Percentiles rank a stretch among this genome's conserved stretches.
These are phyloP conservation scores for Ahaetulla prasina DNA, from an alignment of 2,113 vertebrate genomes.

Conservation along the genomic window DNA sequence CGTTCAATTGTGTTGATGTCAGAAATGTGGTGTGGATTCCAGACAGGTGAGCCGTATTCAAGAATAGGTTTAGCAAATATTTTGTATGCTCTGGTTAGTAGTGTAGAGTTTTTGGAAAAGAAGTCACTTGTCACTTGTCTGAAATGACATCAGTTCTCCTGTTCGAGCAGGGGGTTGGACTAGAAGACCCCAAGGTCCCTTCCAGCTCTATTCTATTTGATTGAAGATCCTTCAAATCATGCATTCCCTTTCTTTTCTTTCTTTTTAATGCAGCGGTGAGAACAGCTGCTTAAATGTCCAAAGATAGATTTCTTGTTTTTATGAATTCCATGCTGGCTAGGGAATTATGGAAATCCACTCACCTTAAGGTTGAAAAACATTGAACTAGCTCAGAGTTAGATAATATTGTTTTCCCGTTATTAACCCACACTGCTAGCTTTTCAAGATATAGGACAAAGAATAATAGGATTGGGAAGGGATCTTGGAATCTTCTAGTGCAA, in stretches of 20 bases:
- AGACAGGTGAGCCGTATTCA: too few relatives aligned
- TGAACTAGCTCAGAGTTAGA: background rate
- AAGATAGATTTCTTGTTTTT: too few relatives aligned
- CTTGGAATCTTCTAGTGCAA: background rate
- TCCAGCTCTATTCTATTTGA: too few relatives aligned
- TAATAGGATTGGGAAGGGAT: background rate
- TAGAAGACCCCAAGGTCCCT: too few relatives aligned
- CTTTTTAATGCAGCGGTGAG: background rate
- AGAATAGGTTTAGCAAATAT: too few relatives aligned
- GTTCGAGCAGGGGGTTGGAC: too few relatives aligned
- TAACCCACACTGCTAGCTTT: background rate
- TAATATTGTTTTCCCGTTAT: background rate
- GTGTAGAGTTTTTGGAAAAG: too few relatives aligned
- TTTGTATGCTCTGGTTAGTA: too few relatives aligned
- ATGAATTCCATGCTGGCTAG: background rate
- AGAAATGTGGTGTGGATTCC: too few relatives aligned
- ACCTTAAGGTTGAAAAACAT: background rate
- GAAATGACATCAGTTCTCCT: too few relatives aligned
- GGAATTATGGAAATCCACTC: background rate
- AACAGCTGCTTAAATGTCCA: background rate
- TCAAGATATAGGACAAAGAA: background rate
- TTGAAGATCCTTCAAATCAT: background rate
- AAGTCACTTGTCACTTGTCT: too few relatives aligned
- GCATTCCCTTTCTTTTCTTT: background rate
- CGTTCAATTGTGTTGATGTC: too few relatives aligned